Evolutionary conservation across 23 tunicate species (phyloP).

Genomic region (Botrylloides violaceus): DNA sequence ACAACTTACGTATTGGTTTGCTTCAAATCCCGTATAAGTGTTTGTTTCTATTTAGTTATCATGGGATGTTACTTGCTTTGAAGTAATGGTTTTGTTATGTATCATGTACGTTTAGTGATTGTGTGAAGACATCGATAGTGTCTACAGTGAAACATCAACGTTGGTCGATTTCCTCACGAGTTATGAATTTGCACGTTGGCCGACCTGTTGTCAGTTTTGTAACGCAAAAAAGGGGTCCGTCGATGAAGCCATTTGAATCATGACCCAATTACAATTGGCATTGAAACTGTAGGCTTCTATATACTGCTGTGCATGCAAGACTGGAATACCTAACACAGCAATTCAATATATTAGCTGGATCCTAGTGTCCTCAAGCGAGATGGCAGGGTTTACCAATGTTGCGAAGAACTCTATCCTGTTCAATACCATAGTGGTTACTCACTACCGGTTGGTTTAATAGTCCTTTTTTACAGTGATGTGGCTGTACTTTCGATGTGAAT

Average conservation of each 20-base stretch:
- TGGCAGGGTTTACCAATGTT: neutral
- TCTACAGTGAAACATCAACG: neutral
- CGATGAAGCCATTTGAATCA: no score
- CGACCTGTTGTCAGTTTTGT: neutral
- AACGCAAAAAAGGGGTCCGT: no score
- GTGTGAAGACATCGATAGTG: neutral
- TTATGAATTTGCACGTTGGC: neutral
- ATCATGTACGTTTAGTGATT: neutral
- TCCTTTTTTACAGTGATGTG: slow-evolving; percentile 30
- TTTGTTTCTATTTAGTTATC: neutral
- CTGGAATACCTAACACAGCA: no score
- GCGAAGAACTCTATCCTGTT: neutral
- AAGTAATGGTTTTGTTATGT: neutral
- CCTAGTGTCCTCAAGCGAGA: no score
- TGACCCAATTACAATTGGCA: no score
- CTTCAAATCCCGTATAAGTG: slow-evolving; percentile 2
- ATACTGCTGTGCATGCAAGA: no score
- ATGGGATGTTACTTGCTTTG: neutral
- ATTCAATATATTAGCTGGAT: no score
- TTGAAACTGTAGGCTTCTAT: no score
- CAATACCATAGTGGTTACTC: neutral
- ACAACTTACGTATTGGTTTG: neutral
- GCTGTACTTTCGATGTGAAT: slow-evolving; percentile 27
- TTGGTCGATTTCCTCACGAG: neutral
- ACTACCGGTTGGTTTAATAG: neutral